These are phyloP conservation scores for Parnassius smintheus DNA, from an alignment of 2,888 invertebrate species.

Conservation along the genomic window DNA sequence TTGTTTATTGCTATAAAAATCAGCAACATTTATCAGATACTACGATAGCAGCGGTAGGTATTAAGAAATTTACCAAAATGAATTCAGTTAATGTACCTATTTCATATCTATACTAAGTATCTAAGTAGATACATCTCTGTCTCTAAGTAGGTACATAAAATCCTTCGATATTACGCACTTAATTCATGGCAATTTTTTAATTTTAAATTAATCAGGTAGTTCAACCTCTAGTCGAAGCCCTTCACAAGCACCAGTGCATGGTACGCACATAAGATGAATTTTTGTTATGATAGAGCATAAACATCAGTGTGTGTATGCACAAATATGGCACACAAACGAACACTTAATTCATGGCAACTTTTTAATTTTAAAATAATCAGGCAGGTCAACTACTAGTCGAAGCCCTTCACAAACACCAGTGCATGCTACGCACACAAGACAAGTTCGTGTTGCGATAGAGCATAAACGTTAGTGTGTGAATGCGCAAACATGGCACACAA, in stretches of 20 bases:
- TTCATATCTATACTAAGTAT: not conserved
- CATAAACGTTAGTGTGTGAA: slow-evolving; percentile 29
- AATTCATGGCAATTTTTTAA: slow-evolving; percentile 63
- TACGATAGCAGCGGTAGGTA: too few relatives aligned
- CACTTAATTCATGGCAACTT: slow-evolving; percentile 44
- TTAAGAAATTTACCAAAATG: too few relatives aligned
- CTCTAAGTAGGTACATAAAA: slow-evolving; percentile 37
- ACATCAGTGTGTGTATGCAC: slow-evolving; percentile 28
- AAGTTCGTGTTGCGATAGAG: slow-evolving; percentile 12
- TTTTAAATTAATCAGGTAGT: slow-evolving; percentile 69
- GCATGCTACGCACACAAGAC: slow-evolving; percentile 28
- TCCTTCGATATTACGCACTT: slow-evolving; percentile 56
- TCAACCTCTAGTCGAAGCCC: slow-evolving; percentile 66
- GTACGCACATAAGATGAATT: slow-evolving; percentile 25
- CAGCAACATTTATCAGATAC: too few relatives aligned
- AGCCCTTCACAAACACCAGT: slow-evolving; percentile 65
- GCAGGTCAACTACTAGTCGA: slow-evolving; percentile 61
- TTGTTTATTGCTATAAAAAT: too few relatives aligned
- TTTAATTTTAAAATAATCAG: slow-evolving; percentile 71
- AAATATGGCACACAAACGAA: slow-evolving; percentile 47
- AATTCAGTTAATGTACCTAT: not conserved
- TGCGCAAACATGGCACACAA: slow-evolving; percentile 45
- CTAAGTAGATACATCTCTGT: not conserved
- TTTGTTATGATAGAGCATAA: slow-evolving; percentile 15
- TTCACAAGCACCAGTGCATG: slow-evolving; percentile 53